Base-by-base conservation (phyloP, 2,888 invertebrate genomes). In the Euproctis similis region DNA sequence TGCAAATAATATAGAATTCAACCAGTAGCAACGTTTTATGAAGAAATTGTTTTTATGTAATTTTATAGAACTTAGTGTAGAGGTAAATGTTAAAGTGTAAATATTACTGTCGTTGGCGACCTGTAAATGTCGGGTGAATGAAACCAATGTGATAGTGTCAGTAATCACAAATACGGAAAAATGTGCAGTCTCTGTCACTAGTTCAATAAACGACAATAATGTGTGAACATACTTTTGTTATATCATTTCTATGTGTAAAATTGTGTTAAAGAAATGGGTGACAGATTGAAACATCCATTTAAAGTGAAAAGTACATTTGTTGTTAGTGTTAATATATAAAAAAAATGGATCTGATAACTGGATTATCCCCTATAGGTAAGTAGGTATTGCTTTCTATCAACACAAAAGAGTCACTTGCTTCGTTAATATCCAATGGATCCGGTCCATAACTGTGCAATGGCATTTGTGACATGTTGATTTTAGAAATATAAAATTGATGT, bases 191-290 rank as follows among this genome's bases (percentile, higher is more conserved):
- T 53, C 55, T 71, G 63, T 64, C 57, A 65, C 36, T 55, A 43
- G 41, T 36, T 31, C 38, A 36, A 38, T 37, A 39, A 46, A 39
- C 36, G 33, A 47, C 35, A 39, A 39, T 27, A 34, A 59, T 60
- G 59, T 45, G 46, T 46, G 25, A 29, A 37, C 32, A 34, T 17
- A 46, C 33, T 35, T 29, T 40, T 41, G 19, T 27, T 32, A 31
- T 39, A 42, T 42, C 37, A 39, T 28, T 39, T 43, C 46, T 46
- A 53, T 49, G 52, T 34, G 50, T 29, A 36, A 46, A 53, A 61
- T 61, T 66, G 72, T 69, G 60, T 57, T 37, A 59, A 59, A 77
- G 80, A 75, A 69, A 84, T 84, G 82, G 82, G 74, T 75, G 80
- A 78, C 70, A 75, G 66, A 42, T 63, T 76, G 30, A 77, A 74